Evolutionary conservation across 2,113 vertebrate species (phyloP), one percentile per base, ranked within the genome.

Genomic region (Propithecus coquereli): DNA sequence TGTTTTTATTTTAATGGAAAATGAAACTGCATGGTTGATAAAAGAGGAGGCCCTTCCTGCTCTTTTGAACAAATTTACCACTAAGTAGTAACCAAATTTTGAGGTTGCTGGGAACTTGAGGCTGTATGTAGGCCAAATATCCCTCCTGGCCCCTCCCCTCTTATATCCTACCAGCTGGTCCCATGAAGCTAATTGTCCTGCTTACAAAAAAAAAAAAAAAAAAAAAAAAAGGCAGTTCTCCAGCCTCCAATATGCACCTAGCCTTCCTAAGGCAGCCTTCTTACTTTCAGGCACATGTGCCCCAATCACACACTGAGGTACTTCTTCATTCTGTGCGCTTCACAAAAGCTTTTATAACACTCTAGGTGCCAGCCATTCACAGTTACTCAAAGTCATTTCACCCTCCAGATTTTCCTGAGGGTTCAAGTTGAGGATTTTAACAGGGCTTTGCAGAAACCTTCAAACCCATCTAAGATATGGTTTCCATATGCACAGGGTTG

Each of bases 341-440:
- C 73, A 57, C 45, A 20, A 25, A 57, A 63, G n/a, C 30, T 71
- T 96, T 34, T 92, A 11, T 71, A 61, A 40, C 30, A 54, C 5
- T 23, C 14, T 80, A 81, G 47, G 43, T 47, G 14, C 76, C 89
- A 94, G 68, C 57, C 92, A 93, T 74, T 90, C 85, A 77, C 77
- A 85, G 61, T 88, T 93, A 80, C 71, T 84, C 68, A 59, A 65
- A 73, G 54, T 59, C 45, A 12, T 74, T 96, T 91, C 71, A 66
- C 74, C 34, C 34, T 76, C 50, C 45, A 77, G 16, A 89, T 85
- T 96, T 91, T 85, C 66, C 45, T 45, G 73, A 93, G 40, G 43
- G 37, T 85, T 94, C 80, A n/a, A 40, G n/a, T 43, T 90, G 59
- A 45, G 12, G 61, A 86, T 82, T 89, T 82, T 71, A 61, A 43